Percentiles rank a stretch among this genome's conserved stretches.
Evolutionary conservation across 2,888 invertebrate genomes (phyloP).

Genomic region (Macrosoma leucophasiata): DNA sequence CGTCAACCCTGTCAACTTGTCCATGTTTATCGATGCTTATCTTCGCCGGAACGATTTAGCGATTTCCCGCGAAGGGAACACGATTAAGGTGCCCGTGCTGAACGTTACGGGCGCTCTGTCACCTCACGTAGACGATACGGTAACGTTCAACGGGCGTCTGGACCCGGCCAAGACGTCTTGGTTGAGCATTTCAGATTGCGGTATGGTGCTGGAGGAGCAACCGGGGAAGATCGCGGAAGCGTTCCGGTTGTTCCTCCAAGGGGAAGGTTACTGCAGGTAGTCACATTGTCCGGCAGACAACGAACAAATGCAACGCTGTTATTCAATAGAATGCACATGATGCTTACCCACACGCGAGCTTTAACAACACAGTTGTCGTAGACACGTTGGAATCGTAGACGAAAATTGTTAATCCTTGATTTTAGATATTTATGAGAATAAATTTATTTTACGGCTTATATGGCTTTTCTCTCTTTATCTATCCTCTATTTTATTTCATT

Average conservation of each 20-base stretch:
- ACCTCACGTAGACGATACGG: slow-evolving; percentile 97
- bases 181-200: slow-evolving; percentile 99
- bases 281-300: slow-evolving; percentile 34
- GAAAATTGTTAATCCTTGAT: slow-evolving; percentile 62
- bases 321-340: slow-evolving; percentile 61
- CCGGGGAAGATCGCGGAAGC: slow-evolving; percentile 98
- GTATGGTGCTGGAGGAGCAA: slow-evolving; percentile 98
- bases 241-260: slow-evolving; percentile 97
- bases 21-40: slow-evolving; percentile 96
- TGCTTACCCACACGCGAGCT: slow-evolving; percentile 69
- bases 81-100: slow-evolving; percentile 90
- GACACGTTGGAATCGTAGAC: slow-evolving; percentile 62
- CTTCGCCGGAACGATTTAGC: slow-evolving; percentile 93
- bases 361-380: slow-evolving; percentile 61
- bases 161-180: slow-evolving; percentile 98
- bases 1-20: slow-evolving; percentile 95
- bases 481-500: no score
- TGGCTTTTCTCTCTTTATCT: slow-evolving; percentile 13
- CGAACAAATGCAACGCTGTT: slow-evolving; percentile 45
- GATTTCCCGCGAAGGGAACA: slow-evolving; percentile 79
- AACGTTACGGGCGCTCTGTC: slow-evolving; percentile 96
- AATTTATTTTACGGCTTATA: slow-evolving; percentile 65
- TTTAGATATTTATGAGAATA: slow-evolving; percentile 64
- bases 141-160: slow-evolving; percentile 95
- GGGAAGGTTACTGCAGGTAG: slow-evolving; percentile 95